Base-by-base conservation (phyloP, 2,888 invertebrate species). In the Eupithecia exiguata region DNA sequence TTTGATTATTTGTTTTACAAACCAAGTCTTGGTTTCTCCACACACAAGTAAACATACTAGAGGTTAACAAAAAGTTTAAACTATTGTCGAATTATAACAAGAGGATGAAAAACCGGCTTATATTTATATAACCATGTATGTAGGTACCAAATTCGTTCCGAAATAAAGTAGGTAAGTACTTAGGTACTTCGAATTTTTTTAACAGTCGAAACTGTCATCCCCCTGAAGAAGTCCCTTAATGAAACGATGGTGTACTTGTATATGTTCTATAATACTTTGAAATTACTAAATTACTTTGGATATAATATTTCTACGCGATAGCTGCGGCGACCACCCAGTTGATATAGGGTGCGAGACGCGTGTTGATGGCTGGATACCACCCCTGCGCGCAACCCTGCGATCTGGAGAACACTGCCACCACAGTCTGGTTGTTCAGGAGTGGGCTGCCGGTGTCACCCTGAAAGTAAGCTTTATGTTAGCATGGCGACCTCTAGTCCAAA, bases 371-470 rank as follows among this genome's bases (percentile, higher is more conserved):
- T 0, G 93, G 92, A 81, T 82, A 89, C 70, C 85, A 82, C 14
- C 81, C 77, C 43, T 86, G 77, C 0, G 84, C 91, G 46, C 93
- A 93, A 38, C 87, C 87, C 12, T 87, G 77, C 0, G 86, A 80
- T 80, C 86, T 86, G 0, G 92, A 91, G 86, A 89, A 89, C 30
- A 93, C 87, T 0, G 90, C 93, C 6, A 91, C 88, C 16, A 92
- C 88, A 3, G 84, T 81, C 0, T 84, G 85, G 49, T 84, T 73
- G 76, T 86, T 85, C n/a, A 93, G 72, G 0, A 93, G 81, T 0
- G 93, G 92, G 63, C 93, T 88, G 67, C 93, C 93, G 0, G 79
- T 80, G 74, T 93, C 93, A 36, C 93, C 92, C 93, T 93, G 84
- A 1, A 84, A 82, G 65, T 14, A 68, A 9, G 58, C 25, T 58